Evolutionary conservation across 2,797 vertebrate species (phyloP), one percentile per base, ranked within the genome.

Genomic region (Syngnathus rostellatus): DNA sequence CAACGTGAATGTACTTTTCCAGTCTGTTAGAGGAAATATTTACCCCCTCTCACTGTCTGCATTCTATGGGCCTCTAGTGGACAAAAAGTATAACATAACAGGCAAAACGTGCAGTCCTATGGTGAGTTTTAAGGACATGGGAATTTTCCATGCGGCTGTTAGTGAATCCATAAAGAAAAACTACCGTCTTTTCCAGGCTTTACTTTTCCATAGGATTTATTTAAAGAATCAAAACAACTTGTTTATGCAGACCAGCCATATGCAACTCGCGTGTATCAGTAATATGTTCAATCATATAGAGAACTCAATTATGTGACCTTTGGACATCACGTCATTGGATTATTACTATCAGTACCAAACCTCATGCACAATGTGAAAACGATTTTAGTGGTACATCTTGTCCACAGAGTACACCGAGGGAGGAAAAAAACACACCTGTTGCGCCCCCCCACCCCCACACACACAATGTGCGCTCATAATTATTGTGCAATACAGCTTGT

Each of bases 31-130:
- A 16, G 63, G 81, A 82, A 72, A 51, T 76, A 78, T 87, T 86
- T 79, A 77, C 17, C 17, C 17, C 51, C 31, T 48, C 40, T 59
- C 16, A 60, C 55, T 25, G 19, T 66, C 25, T 64, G 68, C 78
- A 67, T 77, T 82, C 61, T 81, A 72, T 37, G 54, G 68, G 62
- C 63, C 84, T 89, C 91, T 89, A 80, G 87, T 82, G 92, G 85
- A 45, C 6, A 71, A 71, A 48, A 25, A 0, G 12, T 50, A 43
- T 50, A 85, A 37, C 68, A 41, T 80, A 79, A 6, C 31, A 0
- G 38, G 6, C 21, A 1, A 10, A 62, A 38, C 16, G 6, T 17
- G 19, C 6, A n/a, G 43, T 31, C 3, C 31, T 31, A 12, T 3
- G n/a, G 45, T 48, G 51, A 19, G 10, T 5, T 31, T 23, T n/a